Base-by-base conservation (phyloP, 2,797 vertebrate species). In the Anguilla pacifica region DNA sequence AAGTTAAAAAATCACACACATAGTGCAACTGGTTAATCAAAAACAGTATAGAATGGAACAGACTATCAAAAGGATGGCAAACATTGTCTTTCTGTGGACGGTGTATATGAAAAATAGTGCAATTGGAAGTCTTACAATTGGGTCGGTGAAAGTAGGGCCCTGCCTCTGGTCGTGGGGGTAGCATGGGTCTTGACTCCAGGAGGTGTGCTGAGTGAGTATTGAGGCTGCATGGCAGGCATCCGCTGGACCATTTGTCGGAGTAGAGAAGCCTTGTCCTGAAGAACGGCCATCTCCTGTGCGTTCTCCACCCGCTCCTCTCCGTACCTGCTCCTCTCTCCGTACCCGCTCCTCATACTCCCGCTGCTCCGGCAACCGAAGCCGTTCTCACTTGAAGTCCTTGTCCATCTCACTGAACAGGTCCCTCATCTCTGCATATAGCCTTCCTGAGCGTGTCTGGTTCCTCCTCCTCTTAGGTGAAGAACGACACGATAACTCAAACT, bases 341-440 rank as follows among this genome's bases (percentile, higher is more conserved):
- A 55, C 15, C 1, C 83, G 83, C 83, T 84, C 49, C n/a, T 84
- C 83, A 1, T 84, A 84, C 83, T 84, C 49, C 83, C 83, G 7
- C 83, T 53, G 51, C 51, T 53, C 83, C 49, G 28, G 59, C 83
- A 84, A 28, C 83, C 17, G 55, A 57, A 57, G 55, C 55, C 17
- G 55, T 57, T 57, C 55, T 57, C 55, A 17, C 10, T 57, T 57
- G 55, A 57, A 57, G 17, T 57, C 55, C 55, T 57, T 57, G 55
- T 57, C 55, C 17, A 57, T 57, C 55, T 57, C 55, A 57, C 55
- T 57, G 83, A 85, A 85, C 22, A 85, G 55, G n/a, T 85, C 83
- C 83, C 83, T 61, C 53, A 85, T 61, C 55, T 28, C 83, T 85
- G 83, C 83, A 59, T 49, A 28, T n/a, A 84, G 83, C 11, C 83